A percentile compares a stretch with the other conserved stretches of the same genome.
Evolutionary conservation across 2,888 invertebrate species (phyloP).

Genomic region (Cerastis rubricosa): DNA sequence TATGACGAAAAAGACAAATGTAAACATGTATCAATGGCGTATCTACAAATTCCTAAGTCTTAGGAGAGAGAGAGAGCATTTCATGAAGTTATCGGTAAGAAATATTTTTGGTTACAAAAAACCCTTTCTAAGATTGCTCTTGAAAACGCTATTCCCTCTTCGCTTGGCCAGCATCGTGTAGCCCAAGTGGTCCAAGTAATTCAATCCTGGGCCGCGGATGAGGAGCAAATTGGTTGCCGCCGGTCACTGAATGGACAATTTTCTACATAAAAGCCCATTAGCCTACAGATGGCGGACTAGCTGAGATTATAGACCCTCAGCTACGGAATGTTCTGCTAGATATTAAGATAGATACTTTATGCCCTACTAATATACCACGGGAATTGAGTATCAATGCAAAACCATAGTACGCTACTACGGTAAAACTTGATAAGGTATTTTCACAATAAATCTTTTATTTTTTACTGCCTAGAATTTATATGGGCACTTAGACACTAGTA

Average conservation of each 20-base stretch:
- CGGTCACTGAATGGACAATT: conserved; percentile 87
- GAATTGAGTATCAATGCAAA: not conserved
- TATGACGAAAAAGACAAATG: not conserved
- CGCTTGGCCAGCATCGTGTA: conserved; percentile 61
- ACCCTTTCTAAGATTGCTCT: not conserved
- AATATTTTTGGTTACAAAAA: not conserved
- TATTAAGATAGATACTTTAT: not conserved
- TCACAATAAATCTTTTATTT: not conserved
- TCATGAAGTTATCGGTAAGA: not conserved
- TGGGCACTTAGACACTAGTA: not conserved
- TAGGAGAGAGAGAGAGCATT: not conserved
- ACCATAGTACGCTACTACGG: too few species aligned
- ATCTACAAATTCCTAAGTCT: not conserved
- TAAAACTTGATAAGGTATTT: not conserved
- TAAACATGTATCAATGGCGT: not conserved
- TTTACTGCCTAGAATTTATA: not conserved
- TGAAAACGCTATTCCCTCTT: conserved; percentile 34
- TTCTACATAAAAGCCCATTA: conserved; percentile 81
- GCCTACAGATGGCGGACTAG: conserved; percentile 59
- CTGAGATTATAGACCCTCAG: conserved; percentile 55
- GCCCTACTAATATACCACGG: not conserved
- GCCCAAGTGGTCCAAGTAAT: conserved; percentile 85
- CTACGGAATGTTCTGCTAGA: conserved; percentile 6
- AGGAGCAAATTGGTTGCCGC: conserved; percentile 87
- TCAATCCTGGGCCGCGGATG: conserved; percentile 85